phyloP scores from a whole-genome alignment of 2,797 vertebrate genomes.

The Tarsius wallacei region DNA sequence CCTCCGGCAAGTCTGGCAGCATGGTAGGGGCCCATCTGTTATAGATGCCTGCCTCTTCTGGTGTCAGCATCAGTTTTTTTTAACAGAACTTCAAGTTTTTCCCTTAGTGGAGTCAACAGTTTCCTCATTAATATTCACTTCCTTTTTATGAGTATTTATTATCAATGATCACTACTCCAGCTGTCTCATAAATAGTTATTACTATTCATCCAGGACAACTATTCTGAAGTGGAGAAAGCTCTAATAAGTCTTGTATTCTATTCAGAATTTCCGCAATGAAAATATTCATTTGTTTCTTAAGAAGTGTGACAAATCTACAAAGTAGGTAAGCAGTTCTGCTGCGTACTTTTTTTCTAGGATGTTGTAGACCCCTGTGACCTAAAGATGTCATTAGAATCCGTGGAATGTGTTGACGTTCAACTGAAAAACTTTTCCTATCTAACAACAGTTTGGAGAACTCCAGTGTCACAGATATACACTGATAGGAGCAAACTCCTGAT shows the following conservation, averaged over 20 bases:
- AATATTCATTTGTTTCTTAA: constrained; percentile 96
- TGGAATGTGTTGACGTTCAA: constrained; percentile 96
- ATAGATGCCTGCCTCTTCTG: constrained; percentile 93
- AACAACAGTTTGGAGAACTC: constrained; percentile 97
- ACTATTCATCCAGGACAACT: constrained; percentile 94
- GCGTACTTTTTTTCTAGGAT: constrained; percentile 90
- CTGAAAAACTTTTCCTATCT: constrained; percentile 96
- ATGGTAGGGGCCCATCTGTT: constrained; percentile 95
- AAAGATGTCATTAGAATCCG: constrained; percentile 96
- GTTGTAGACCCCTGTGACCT: constrained; percentile 94
- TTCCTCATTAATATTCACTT: constrained; percentile 95
- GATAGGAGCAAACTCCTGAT: constrained; percentile 95
- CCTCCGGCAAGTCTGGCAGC: constrained; percentile 96
- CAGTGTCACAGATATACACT: constrained; percentile 95
- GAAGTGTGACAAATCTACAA: constrained; percentile 95
- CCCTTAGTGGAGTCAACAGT: constrained; percentile 94
- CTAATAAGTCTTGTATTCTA: constrained; percentile 95
- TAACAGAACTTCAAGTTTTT: constrained; percentile 94
- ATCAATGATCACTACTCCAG: constrained; percentile 95
- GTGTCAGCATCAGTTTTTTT: constrained; percentile 94
- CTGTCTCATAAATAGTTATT: constrained; percentile 96
- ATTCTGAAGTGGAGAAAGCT: constrained; percentile 95
- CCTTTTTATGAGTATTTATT: constrained; percentile 94
- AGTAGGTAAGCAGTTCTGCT: constrained; percentile 95
- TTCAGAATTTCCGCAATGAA: constrained; percentile 95